Conservation (phyloP, 2,888 invertebrate species). For the Caradrina kadenii region DNA sequence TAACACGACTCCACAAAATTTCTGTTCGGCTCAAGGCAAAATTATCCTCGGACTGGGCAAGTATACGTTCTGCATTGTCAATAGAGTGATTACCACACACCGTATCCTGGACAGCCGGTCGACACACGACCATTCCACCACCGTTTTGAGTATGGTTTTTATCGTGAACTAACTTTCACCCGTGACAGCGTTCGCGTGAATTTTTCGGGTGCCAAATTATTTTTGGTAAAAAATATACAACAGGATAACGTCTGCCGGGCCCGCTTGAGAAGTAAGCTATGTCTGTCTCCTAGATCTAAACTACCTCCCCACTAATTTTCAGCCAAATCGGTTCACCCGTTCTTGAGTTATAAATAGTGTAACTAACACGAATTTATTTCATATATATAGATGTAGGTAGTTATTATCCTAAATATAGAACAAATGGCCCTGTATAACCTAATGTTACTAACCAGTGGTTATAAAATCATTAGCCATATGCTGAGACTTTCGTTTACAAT, state of each 20-base stretch:
- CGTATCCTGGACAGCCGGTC: constrained; percentile 72
- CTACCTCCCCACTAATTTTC: too few relatives aligned
- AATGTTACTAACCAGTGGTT: neutral
- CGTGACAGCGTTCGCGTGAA: too few relatives aligned
- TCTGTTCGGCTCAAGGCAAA: constrained; percentile 66
- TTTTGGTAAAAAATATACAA: too few relatives aligned
- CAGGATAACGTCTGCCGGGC: too few relatives aligned
- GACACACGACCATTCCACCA: constrained; percentile 54
- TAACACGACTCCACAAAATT: constrained; percentile 61
- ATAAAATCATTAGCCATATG: constrained; percentile 61
- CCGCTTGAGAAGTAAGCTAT: too few relatives aligned
- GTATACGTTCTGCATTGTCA: constrained; percentile 81
- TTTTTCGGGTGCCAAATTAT: too few relatives aligned
- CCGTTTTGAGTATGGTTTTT: constrained; percentile 23
- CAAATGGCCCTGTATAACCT: neutral
- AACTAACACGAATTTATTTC: too few relatives aligned
- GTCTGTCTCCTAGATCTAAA: too few relatives aligned
- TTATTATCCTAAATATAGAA: neutral
- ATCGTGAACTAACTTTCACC: too few relatives aligned
- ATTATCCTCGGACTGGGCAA: constrained; percentile 74
- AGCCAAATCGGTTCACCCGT: too few relatives aligned
- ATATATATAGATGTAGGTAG: too few relatives aligned
- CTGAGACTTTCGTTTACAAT: constrained; percentile 56
- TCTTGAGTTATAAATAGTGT: too few relatives aligned
- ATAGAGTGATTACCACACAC: constrained; percentile 82